Conservation (phyloP, 2,797 vertebrate species). For the Enoplosus armatus region DNA sequence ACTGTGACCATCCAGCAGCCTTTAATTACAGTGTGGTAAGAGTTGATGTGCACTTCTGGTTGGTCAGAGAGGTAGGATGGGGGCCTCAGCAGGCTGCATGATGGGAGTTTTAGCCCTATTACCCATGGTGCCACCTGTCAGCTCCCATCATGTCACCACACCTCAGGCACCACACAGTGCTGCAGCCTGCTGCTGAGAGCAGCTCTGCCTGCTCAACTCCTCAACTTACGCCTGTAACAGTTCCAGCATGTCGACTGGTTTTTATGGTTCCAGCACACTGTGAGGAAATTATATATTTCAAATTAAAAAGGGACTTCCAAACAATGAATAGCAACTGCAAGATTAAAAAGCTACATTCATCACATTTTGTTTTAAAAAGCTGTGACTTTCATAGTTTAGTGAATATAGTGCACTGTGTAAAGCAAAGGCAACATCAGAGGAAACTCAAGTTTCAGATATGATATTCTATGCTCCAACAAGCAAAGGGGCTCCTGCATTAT, state of each 20-base stretch:
- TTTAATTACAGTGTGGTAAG: conserved; percentile 29
- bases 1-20: conserved; percentile 25
- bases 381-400: not conserved
- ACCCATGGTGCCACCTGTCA: conserved; percentile 78
- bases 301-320: conserved; percentile 11
- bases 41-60: conserved; percentile 28
- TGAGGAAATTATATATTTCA: not conserved
- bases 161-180: conserved; percentile 74
- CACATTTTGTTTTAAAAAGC: conserved; percentile 11
- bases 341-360: not conserved
- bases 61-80: conserved; percentile 48
- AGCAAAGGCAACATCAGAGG: conserved; percentile 4
- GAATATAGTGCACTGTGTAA: conserved; percentile 12
- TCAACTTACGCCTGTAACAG: conserved; percentile 15
- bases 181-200: conserved; percentile 72
- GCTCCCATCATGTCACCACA: conserved; percentile 76
- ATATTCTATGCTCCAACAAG: conserved; percentile 9
- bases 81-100: conserved; percentile 63
- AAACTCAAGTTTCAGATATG: conserved; percentile 27
- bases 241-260: conserved; percentile 14
- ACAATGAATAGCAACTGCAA: not conserved
- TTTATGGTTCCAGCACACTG: not conserved
- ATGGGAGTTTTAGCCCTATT: conserved; percentile 72
- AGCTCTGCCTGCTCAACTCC: conserved; percentile 46
- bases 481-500: conserved; percentile 16